Conservation (phyloP, 2,888 invertebrate genomes). For the Euzetes globulus region DNA sequence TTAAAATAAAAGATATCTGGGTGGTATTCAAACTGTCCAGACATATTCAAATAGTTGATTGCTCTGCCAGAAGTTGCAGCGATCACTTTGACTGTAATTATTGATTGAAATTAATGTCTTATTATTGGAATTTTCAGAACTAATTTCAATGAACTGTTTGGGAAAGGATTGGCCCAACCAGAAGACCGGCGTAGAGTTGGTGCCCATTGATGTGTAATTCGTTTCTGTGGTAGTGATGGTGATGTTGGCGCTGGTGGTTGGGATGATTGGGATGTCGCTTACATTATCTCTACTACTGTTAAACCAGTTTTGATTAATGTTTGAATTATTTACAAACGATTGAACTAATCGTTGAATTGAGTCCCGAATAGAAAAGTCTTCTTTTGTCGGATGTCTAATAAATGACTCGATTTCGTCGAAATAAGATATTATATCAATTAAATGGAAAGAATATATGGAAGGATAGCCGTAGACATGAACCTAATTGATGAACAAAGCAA, state of each 20-base stretch:
- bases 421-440: slow-evolving; percentile 44
- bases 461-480: slow-evolving; percentile 30
- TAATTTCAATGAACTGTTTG: slow-evolving; percentile 8
- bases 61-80: slow-evolving; percentile 11
- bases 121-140: background rate
- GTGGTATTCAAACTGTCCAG: slow-evolving; percentile 5
- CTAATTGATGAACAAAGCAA: background rate
- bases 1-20: background rate
- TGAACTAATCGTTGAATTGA: slow-evolving; percentile 43
- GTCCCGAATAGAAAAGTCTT: slow-evolving; percentile 42
- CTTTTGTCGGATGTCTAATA: slow-evolving; percentile 39
- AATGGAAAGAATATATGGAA: slow-evolving; percentile 41
- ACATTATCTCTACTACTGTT: background rate
- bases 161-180: slow-evolving; percentile 22
- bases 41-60: slow-evolving; percentile 22
- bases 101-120: background rate
- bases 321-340: slow-evolving; percentile 41
- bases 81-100: slow-evolving; percentile 25
- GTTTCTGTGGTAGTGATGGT: background rate
- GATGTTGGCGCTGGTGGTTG: background rate
- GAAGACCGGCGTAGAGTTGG: background rate
- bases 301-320: slow-evolving; percentile 14
- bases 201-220: background rate
- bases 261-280: background rate
- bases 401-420: slow-evolving; percentile 41